Percentiles rank a stretch among this genome's conserved stretches.
phyloP scores from a whole-genome alignment of 2,797 vertebrate genomes.

The Darevskia mixta region DNA sequence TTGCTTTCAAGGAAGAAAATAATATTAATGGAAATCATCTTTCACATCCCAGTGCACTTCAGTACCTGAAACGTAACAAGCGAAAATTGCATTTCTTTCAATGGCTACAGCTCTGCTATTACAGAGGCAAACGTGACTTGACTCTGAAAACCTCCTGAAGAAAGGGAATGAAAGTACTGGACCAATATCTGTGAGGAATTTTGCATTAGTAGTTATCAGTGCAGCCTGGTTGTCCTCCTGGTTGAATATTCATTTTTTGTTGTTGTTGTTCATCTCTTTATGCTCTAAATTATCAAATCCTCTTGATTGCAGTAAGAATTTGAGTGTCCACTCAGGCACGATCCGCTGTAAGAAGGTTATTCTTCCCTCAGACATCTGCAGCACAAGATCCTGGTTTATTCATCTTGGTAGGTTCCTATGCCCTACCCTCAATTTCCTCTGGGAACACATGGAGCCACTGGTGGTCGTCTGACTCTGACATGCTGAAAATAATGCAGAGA shows the following conservation, averaged over 20 bases:
- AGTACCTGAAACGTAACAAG: not conserved
- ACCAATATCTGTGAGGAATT: not conserved
- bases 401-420: not conserved
- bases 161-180: not conserved
- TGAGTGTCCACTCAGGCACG: not conserved
- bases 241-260: not conserved
- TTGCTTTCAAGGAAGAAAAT: not conserved
- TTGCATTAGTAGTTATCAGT: not conserved
- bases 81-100: conserved; percentile 7
- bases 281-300: not conserved
- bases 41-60: conserved; percentile 5
- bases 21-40: conserved; percentile 15
- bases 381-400: not conserved
- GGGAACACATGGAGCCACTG: not conserved
- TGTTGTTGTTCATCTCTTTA: not conserved
- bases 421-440: not conserved
- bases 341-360: not conserved
- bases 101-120: not conserved
- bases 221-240: not conserved
- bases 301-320: not conserved
- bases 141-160: not conserved
- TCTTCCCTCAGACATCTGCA: not conserved
- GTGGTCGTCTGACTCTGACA: too few relatives aligned
- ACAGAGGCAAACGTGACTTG: not conserved
- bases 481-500: not conserved